Evolutionary conservation across 2,113 vertebrate genomes (phyloP).

Genomic region (Tetrax tetrax): DNA sequence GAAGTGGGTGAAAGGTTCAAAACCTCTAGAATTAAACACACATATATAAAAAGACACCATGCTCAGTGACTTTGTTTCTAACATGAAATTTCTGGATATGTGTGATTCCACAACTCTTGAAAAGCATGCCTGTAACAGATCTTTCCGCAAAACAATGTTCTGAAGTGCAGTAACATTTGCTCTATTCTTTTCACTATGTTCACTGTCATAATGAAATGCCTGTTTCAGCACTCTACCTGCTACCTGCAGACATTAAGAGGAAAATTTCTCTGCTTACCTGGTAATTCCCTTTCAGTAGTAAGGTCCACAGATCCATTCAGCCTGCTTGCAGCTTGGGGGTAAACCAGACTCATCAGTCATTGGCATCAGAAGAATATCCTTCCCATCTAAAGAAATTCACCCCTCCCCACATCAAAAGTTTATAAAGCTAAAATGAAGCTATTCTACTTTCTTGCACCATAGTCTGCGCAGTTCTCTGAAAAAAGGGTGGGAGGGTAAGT

Average conservation of each 20-base stretch:
- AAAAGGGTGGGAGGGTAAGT: fast-evolving
- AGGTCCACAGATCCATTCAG: constrained; percentile 57
- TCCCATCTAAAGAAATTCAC: neutral
- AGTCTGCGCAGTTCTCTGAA: neutral
- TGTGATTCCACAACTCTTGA: neutral
- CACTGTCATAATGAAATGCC: neutral
- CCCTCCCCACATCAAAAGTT: neutral
- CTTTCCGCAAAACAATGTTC: neutral
- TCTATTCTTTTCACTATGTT: neutral
- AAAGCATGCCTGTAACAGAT: neutral
- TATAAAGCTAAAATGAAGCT: constrained; percentile 8
- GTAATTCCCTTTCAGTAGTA: constrained; percentile 48
- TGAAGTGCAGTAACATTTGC: neutral
- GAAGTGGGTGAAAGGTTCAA: neutral
- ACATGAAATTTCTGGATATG: neutral
- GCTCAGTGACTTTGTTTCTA: neutral
- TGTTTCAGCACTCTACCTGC: constrained; percentile 11
- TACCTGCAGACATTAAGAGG: neutral
- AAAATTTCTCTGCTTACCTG: constrained; percentile 56
- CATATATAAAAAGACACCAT: fast-evolving
- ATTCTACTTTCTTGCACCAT: neutral
- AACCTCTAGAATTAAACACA: neutral
- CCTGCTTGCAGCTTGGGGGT: constrained; percentile 56
- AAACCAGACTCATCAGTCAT: constrained; percentile 57
- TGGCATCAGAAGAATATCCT: neutral